Base-by-base conservation (phyloP, 2,888 invertebrate genomes). In the Troides aeacus region DNA sequence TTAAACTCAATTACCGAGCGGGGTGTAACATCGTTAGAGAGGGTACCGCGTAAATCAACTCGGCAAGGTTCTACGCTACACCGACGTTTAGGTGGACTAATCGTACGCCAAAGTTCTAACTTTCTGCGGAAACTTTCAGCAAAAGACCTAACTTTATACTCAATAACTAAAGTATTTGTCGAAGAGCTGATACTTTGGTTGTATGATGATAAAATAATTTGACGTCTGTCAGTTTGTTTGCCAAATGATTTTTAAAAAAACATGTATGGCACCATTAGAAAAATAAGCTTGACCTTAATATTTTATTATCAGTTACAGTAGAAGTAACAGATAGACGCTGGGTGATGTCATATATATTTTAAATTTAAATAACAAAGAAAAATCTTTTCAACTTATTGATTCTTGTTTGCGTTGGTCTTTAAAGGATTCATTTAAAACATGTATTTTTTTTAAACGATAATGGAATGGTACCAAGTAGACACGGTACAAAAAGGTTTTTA, bases 1-100 rank as follows among this genome's bases (percentile, higher is more conserved):
- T 39, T 21, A 63, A 68, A 68, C 23, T 23, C 59, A 68, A 63
- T 68, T 63, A 63, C 18, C 17, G 2, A 21, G 59, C 50, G 46
- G 30, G 57, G 59, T 46, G 23, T 63, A 68, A 68, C 59, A 4
- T 59, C 5, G 53, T 68, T 68, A 59, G 63, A 21, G 5, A 50
- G 50, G 8, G 30, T 62, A 30, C 63, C 36, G 18, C 46, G 62
- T 62, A 59, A 68, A 59, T 59, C 68, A 59, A 59, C 36, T 30
- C 50, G 21, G 56, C 57, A 46, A 42, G 30, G 50, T 53, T 50
- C 62, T 23, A 21, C 57, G 23, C 57, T 58, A 23, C 10, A 23
- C 57, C 57, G 23, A 7, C 57, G 23, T 23, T 58, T 58, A 58
- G 12, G 57, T 58, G 21, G n/a, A 58, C n/a, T 58, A 58, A 53